Conservation (phyloP, 2,113 vertebrate genomes). For the Formicarius rufipectus region DNA sequence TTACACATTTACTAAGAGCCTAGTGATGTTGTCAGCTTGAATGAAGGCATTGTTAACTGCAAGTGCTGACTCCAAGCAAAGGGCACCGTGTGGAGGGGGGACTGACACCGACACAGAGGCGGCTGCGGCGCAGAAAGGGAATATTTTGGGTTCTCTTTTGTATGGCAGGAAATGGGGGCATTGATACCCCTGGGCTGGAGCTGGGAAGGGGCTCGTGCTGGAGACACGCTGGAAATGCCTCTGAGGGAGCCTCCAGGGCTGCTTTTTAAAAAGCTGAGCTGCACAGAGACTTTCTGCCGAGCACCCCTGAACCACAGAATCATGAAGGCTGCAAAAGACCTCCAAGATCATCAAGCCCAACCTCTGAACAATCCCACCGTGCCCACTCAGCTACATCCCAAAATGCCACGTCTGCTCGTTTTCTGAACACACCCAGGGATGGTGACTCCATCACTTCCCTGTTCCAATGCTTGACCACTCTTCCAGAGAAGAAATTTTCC, state of each 20-base stretch:
- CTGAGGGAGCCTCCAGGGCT: not conserved
- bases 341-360: not conserved
- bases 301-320: not conserved
- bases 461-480: not conserved
- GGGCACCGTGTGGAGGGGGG: conserved; percentile 12
- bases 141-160: conserved; percentile 34
- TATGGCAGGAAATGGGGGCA: not conserved
- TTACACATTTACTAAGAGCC: conserved; percentile 46
- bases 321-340: not conserved
- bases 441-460: not conserved
- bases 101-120: not conserved
- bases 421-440: not conserved
- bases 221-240: not conserved
- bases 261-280: not conserved
- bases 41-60: conserved; percentile 44
- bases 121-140: not conserved
- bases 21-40: conserved; percentile 36
- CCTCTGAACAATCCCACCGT: not conserved
- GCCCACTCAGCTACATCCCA: rapidly evolving
- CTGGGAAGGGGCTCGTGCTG: not conserved
- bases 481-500: not conserved
- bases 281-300: not conserved
- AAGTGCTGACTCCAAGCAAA: conserved; percentile 42
- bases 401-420: rapidly evolving
- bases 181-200: not conserved